Percentiles rank a stretch among this genome's conserved stretches.
Conservation (phyloP, 2,888 invertebrate species). For the Apodemia zela region DNA sequence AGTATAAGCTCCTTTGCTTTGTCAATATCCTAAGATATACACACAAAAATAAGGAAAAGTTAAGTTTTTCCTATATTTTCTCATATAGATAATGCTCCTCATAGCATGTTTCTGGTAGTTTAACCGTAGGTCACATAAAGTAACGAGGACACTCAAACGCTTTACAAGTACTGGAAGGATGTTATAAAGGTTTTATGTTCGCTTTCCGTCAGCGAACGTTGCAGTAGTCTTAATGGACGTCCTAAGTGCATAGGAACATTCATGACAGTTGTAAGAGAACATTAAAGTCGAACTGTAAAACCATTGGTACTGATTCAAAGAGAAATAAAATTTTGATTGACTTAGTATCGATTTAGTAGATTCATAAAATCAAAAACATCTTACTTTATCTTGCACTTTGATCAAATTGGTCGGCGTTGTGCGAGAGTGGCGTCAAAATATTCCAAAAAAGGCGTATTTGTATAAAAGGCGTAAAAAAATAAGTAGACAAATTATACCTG, state of each 20-base stretch:
- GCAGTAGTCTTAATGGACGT: constrained; percentile 76
- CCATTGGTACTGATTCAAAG: constrained; percentile 28
- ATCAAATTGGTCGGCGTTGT: too few relatives aligned
- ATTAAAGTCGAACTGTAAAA: constrained; percentile 31
- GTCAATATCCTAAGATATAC: neutral
- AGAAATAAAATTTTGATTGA: constrained; percentile 7
- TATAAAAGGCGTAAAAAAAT: too few relatives aligned
- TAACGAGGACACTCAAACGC: constrained; percentile 67
- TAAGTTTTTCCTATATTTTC: neutral
- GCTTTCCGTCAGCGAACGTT: constrained; percentile 72
- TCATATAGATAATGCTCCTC: neutral
- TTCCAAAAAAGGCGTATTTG: too few relatives aligned
- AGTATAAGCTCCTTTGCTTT: neutral
- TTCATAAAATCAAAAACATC: too few relatives aligned
- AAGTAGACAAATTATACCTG: too few relatives aligned
- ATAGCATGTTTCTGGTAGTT: constrained; percentile 37
- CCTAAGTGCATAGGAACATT: constrained; percentile 78
- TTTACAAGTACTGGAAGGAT: constrained; percentile 79
- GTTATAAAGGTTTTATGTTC: constrained; percentile 79
- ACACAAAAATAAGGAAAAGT: neutral
- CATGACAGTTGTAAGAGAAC: constrained; percentile 59
- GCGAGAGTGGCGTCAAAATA: too few relatives aligned
- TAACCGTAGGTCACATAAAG: constrained; percentile 67
- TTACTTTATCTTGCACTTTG: too few relatives aligned
- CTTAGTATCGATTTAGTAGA: neutral